Percentiles rank a stretch among this genome's conserved stretches.
These are phyloP conservation scores for Helleia helle DNA, from an alignment of 2,888 invertebrate genomes.

Conservation along the genomic window DNA sequence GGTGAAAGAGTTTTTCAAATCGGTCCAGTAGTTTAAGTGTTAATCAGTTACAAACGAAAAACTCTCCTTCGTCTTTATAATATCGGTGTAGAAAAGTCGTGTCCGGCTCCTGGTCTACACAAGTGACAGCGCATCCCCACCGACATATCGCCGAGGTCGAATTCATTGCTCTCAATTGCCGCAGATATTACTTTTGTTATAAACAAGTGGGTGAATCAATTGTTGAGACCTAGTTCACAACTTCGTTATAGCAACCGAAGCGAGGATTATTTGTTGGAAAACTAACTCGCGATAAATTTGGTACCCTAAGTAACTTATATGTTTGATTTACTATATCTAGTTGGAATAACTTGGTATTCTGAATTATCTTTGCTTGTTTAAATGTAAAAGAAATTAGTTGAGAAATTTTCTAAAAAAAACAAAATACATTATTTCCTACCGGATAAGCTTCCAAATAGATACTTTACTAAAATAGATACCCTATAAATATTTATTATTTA, in stretches of 20 bases:
- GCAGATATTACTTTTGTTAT: slow-evolving; percentile 34
- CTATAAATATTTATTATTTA: neutral
- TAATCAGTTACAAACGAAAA: too few species aligned
- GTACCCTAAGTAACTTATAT: neutral
- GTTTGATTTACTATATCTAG: neutral
- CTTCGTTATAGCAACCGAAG: slow-evolving; percentile 5
- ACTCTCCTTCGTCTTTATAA: too few species aligned
- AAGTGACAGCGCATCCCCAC: slow-evolving; percentile 14
- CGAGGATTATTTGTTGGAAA: neutral
- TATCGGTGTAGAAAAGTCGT: too few species aligned
- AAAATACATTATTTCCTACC: too few species aligned
- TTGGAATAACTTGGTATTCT: neutral
- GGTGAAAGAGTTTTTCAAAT: too few species aligned
- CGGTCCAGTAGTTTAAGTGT: too few species aligned
- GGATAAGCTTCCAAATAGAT: too few species aligned
- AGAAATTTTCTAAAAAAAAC: too few species aligned
- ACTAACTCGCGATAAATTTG: neutral
- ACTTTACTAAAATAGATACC: too few species aligned
- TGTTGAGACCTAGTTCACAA: slow-evolving; percentile 21
- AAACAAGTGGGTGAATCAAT: slow-evolving; percentile 24
- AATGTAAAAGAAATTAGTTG: too few species aligned
- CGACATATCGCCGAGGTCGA: slow-evolving; percentile 38
- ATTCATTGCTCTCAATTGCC: slow-evolving; percentile 57
- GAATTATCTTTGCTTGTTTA: too few species aligned
- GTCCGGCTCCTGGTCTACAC: slow-evolving; percentile 30